Conservation (phyloP, 92 coral and sea anemone genomes). For the Pocillopora grandis region DNA sequence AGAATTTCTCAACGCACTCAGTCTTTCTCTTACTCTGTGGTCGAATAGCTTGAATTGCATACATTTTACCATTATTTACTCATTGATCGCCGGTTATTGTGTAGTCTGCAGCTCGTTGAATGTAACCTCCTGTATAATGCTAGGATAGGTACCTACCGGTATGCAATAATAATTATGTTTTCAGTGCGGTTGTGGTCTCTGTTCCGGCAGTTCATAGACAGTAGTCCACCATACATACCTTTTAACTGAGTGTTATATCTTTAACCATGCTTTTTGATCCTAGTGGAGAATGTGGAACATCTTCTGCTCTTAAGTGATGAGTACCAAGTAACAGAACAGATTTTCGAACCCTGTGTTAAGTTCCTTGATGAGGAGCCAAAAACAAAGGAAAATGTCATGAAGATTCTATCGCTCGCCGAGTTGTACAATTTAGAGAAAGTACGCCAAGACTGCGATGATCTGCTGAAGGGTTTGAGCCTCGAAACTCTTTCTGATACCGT, state of each 20-base stretch:
- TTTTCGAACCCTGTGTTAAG: constrained; percentile 31
- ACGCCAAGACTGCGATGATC: not conserved
- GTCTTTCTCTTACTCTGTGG: no score
- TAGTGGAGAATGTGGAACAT: constrained; percentile 25
- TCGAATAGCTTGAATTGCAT: no score
- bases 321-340: constrained; percentile 26
- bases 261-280: not conserved
- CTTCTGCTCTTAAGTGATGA: constrained; percentile 21
- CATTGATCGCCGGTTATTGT: no score
- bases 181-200: no score
- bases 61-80: no score
- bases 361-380: constrained; percentile 4
- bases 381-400: constrained; percentile 8
- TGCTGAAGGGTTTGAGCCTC: constrained; percentile 1
- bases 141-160: no score
- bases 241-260: not conserved
- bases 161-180: no score
- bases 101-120: no score
- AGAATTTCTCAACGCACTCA: no score
- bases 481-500: not conserved
- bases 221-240: no score
- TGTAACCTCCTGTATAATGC: no score
- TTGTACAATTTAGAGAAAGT: constrained; percentile 11
- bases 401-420: constrained; percentile 20
- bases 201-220: no score